Evolutionary conservation across 2,113 vertebrate species (phyloP).

Genomic region (Gopherus evgoodei): DNA sequence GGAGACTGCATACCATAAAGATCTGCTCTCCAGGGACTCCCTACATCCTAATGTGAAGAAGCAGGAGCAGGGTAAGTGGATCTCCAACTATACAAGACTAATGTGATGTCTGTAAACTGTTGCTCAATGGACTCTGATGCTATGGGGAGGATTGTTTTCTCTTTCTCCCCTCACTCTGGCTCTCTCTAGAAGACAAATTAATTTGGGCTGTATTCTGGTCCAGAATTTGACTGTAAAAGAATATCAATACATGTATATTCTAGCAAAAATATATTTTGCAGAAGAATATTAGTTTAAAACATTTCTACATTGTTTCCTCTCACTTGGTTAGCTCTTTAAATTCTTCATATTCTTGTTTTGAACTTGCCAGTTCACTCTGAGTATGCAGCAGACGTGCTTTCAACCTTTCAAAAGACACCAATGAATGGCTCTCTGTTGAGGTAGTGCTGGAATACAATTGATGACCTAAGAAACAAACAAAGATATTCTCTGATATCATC

Average conservation of each 20-base stretch:
- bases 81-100: background rate
- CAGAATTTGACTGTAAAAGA: background rate
- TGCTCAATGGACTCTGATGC: background rate
- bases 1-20: background rate
- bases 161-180: background rate
- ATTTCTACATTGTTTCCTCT: constrained; percentile 46
- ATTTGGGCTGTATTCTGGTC: background rate
- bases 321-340: constrained; percentile 94
- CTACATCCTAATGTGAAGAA: background rate
- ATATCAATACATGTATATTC: background rate
- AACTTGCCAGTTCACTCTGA: constrained; percentile 86
- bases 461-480: constrained; percentile 70
- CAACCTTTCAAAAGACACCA: constrained; percentile 83
- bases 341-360: constrained; percentile 91
- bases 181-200: background rate
- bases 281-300: background rate
- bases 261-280: background rate
- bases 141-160: background rate
- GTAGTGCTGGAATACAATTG: constrained; percentile 71
- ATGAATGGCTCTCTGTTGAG: constrained; percentile 72
- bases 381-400: constrained; percentile 89
- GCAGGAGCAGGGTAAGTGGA: background rate
- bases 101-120: background rate
- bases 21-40: background rate
- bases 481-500: background rate